Evolutionary conservation across 1,140 invertebrate genomes (phyloP).

Genomic region (Bombus sylvicola): DNA sequence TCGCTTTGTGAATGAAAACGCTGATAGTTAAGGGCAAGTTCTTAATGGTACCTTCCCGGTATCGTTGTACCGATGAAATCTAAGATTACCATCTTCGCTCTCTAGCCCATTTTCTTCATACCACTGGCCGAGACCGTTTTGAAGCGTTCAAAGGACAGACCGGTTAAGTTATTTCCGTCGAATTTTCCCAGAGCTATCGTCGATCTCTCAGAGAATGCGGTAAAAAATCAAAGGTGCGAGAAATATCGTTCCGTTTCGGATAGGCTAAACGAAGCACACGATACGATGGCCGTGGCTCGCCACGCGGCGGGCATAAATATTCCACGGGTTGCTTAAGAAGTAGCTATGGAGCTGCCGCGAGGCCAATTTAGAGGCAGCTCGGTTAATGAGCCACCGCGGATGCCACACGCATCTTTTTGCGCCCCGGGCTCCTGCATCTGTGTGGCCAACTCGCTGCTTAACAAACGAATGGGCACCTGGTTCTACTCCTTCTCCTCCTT

Average conservation of each 20-base stretch:
- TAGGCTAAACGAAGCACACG: conserved; percentile 8
- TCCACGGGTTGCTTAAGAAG: conserved; percentile 71
- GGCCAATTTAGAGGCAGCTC: conserved; percentile 80
- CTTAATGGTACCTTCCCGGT: not conserved
- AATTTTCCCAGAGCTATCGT: conserved; percentile 26
- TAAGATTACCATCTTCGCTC: not conserved
- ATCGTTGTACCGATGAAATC: not conserved
- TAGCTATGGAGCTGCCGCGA: conserved; percentile 73
- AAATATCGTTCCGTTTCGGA: conserved; percentile 29
- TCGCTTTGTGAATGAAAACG: not conserved
- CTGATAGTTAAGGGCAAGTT: not conserved
- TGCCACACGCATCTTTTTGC: conserved; percentile 78
- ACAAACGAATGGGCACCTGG: conserved; percentile 67
- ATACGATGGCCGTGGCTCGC: conserved; percentile 45
- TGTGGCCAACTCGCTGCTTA: conserved; percentile 63
- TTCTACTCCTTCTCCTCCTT: conserved; percentile 23
- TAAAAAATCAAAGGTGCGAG: conserved; percentile 44
- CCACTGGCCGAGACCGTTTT: not conserved
- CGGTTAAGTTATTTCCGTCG: conserved; percentile 32
- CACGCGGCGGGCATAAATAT: conserved; percentile 78
- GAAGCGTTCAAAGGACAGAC: not conserved
- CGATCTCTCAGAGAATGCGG: not conserved
- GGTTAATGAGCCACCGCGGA: conserved; percentile 80
- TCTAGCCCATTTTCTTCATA: not conserved
- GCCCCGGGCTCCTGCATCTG: conserved; percentile 63